Percentiles rank a stretch among this genome's conserved stretches.
These are phyloP conservation scores for Eurystomus glaucurus DNA, from an alignment of 2,797 vertebrate genomes.

Conservation along the genomic window DNA sequence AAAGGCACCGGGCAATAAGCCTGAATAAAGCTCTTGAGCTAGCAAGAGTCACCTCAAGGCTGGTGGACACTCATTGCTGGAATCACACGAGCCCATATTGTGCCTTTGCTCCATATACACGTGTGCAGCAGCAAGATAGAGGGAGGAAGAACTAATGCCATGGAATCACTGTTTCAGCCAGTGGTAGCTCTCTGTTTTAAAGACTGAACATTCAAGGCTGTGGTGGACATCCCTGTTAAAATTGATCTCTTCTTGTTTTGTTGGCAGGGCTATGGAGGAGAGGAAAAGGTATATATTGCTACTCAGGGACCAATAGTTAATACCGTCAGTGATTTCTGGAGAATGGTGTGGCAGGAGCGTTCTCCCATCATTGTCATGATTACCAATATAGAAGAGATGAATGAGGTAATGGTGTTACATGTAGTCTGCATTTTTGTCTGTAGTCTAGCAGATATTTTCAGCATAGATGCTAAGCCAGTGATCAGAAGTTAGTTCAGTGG, in stretches of 20 bases:
- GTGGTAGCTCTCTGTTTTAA: not conserved
- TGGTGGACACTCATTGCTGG: not conserved
- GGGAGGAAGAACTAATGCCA: not conserved
- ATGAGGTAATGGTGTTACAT: slow-evolving; percentile 88
- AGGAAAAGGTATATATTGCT: slow-evolving; percentile 95
- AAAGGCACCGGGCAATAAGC: not conserved
- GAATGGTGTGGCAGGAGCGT: slow-evolving; percentile 98
- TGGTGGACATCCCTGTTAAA: not conserved
- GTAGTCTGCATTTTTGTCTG: not conserved
- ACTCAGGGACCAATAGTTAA: slow-evolving; percentile 99
- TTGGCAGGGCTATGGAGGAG: slow-evolving; percentile 92
- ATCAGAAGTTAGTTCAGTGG: slow-evolving; percentile 5
- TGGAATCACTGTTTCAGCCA: not conserved
- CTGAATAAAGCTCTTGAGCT: not conserved
- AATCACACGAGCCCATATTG: fast-evolving
- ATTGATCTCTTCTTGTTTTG: slow-evolving; percentile 50
- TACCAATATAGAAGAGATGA: slow-evolving; percentile 99
- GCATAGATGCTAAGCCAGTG: not conserved
- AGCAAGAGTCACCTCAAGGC: not conserved
- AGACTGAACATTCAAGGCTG: not conserved
- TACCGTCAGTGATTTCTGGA: slow-evolving; percentile 98
- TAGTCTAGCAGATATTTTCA: not conserved
- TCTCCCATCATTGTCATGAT: slow-evolving; percentile 98
- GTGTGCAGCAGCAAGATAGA: not conserved
- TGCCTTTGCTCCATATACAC: not conserved